Evolutionary conservation across 2,888 invertebrate genomes (phyloP).

Genomic region (Microctonus hyperodae): DNA sequence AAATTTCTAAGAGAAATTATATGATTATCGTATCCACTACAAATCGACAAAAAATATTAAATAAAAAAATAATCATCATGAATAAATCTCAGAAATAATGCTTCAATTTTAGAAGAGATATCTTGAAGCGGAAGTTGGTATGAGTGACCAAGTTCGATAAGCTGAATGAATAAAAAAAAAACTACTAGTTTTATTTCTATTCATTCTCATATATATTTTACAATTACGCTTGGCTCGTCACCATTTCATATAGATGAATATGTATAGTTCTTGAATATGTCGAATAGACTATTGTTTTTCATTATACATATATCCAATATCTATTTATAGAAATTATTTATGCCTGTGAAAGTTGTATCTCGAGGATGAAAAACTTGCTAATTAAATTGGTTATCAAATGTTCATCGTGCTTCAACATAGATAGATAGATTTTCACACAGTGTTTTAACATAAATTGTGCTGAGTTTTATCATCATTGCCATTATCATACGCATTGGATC

Average conservation of each 20-base stretch:
- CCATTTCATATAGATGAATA: too few species aligned
- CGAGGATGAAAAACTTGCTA: too few species aligned
- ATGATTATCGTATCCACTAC: background rate
- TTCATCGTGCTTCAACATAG: too few species aligned
- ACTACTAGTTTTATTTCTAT: constrained; percentile 18
- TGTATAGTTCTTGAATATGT: too few species aligned
- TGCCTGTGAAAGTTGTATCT: too few species aligned
- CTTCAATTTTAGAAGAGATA: background rate
- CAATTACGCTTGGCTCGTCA: too few species aligned
- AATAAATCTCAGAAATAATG: background rate
- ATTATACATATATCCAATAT: too few species aligned
- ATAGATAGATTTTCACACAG: too few species aligned
- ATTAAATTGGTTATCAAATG: too few species aligned
- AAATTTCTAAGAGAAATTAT: background rate
- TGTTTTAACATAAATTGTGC: background rate
- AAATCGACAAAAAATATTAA: background rate
- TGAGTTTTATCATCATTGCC: background rate
- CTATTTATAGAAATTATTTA: too few species aligned
- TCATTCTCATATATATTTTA: background rate
- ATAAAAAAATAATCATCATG: background rate
- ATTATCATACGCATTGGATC: background rate
- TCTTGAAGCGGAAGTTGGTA: constrained; percentile 34
- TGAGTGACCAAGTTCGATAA: constrained; percentile 39
- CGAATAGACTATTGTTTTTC: too few species aligned
- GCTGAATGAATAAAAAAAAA: background rate